Evolutionary conservation across 2,888 invertebrate species (phyloP).

Genomic region (Torymus aiolomorphi): DNA sequence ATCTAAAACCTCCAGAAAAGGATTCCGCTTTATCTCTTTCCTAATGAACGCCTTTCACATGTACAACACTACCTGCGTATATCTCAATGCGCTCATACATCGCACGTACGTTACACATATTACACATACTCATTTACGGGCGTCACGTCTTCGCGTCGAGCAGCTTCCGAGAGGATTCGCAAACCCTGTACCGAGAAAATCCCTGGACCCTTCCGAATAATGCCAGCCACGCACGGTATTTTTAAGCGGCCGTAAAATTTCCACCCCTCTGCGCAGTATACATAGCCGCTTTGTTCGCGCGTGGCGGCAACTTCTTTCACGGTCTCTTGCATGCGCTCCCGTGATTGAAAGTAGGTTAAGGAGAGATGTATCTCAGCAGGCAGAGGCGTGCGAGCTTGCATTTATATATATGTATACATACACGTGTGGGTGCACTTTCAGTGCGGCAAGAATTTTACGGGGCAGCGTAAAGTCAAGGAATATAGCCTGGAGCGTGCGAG

Average conservation of each 20-base stretch:
- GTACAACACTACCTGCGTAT: not conserved
- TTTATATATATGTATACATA: not conserved
- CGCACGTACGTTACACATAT: not conserved
- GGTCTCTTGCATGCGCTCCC: conserved; percentile 13
- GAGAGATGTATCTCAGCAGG: conserved; percentile 22
- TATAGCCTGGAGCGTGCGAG: too few species aligned
- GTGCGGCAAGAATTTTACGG: conserved; percentile 16
- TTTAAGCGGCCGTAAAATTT: conserved; percentile 26
- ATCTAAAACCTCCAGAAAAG: too few species aligned
- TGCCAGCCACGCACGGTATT: not conserved
- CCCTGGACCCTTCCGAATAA: too few species aligned
- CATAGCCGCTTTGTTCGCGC: conserved; percentile 11
- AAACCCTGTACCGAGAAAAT: not conserved
- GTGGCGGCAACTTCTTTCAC: not conserved
- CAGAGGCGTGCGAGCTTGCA: too few species aligned
- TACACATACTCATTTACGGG: too few species aligned
- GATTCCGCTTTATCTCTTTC: not conserved
- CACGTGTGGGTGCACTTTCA: not conserved
- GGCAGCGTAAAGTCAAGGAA: conserved; percentile 4
- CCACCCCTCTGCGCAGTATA: not conserved
- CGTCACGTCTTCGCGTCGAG: not conserved
- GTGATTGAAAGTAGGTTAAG: conserved; percentile 52
- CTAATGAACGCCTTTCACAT: conserved; percentile 28
- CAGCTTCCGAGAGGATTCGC: conserved; percentile 10
- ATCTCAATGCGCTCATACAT: not conserved